phyloP scores from a whole-genome alignment of 2,113 vertebrate species.

The Delphinus delphis region DNA sequence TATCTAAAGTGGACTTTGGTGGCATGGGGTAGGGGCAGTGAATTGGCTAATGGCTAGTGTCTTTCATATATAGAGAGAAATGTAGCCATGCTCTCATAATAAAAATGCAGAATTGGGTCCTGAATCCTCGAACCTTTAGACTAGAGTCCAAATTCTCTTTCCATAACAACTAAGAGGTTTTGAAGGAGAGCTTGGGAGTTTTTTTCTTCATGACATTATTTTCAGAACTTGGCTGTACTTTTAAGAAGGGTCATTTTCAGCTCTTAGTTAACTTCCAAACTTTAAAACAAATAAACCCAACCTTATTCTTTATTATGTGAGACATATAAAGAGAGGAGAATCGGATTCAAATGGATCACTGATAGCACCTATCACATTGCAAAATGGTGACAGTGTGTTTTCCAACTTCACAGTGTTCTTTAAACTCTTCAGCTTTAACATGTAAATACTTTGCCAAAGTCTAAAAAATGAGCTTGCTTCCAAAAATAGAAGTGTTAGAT shows the following conservation, averaged over 20 bases:
- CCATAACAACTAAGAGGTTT: background rate
- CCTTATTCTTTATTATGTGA: background rate
- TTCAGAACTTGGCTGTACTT: background rate
- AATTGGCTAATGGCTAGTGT: background rate
- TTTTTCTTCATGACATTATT: background rate
- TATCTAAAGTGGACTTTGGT: background rate
- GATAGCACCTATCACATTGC: background rate
- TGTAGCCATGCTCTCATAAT: background rate
- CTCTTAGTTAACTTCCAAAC: background rate
- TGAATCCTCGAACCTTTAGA: background rate
- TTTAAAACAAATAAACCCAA: slow-evolving; percentile 12
- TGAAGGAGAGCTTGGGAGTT: background rate
- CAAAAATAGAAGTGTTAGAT: slow-evolving; percentile 47
- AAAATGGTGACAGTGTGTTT: background rate
- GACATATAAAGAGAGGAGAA: background rate
- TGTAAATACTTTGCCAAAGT: slow-evolving; percentile 42
- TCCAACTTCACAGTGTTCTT: background rate
- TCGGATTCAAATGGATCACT: background rate
- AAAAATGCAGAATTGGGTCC: background rate
- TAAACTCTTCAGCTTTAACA: slow-evolving; percentile 5
- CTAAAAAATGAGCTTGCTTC: slow-evolving; percentile 47
- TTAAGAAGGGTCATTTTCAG: background rate
- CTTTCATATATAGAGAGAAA: background rate
- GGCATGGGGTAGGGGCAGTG: background rate
- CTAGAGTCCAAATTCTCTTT: background rate